Conservation (phyloP, 1,140 invertebrate genomes). For the Brachionus manjavacas region DNA sequence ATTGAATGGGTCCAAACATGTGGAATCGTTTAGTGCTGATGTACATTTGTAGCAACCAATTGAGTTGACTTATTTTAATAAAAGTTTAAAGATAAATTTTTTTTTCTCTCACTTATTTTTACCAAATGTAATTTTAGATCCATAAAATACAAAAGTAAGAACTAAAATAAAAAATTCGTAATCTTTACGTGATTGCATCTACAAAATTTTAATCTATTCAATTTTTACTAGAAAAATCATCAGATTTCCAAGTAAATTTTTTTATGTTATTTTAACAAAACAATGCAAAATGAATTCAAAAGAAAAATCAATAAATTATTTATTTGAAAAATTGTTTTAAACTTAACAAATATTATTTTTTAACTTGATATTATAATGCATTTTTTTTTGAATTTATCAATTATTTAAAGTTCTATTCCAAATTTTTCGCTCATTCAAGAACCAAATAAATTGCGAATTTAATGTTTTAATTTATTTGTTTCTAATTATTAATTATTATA, state of each 20-base stretch:
- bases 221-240: too few relatives aligned
- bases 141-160: neutral
- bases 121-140: neutral
- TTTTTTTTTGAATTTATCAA: neutral
- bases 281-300: neutral
- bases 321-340: neutral
- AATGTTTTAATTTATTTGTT: too few relatives aligned
- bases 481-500: too few relatives aligned
- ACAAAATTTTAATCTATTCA: neutral
- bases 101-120: neutral
- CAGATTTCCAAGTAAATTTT: neutral
- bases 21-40: conserved; percentile 2
- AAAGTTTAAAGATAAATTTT: neutral
- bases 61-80: neutral
- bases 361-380: neutral
- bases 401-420: neutral
- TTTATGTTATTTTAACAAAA: neutral
- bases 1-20: conserved; percentile 38
- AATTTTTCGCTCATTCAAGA: neutral
- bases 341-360: neutral
- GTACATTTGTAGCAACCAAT: conserved; percentile 39
- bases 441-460: too few relatives aligned
- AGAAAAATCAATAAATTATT: conserved; percentile 1
- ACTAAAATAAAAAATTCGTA: neutral
- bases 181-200: neutral